Percentiles rank a stretch among this genome's conserved stretches.
Conservation (phyloP, 2,113 vertebrate species). For the Lophius piscatorius region DNA sequence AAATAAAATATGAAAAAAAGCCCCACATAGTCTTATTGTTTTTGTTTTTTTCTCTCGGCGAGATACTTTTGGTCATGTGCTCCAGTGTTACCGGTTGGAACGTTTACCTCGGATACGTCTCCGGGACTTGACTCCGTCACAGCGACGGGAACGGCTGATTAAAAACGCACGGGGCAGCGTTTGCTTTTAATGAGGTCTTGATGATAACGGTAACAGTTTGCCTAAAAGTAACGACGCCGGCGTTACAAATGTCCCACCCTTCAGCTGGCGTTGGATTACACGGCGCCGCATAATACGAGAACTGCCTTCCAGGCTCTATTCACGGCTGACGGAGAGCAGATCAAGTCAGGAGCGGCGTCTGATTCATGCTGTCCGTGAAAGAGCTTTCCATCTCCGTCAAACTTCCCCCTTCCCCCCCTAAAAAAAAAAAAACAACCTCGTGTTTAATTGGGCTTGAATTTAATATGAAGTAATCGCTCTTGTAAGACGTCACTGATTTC, state of each 20-base stretch:
- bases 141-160: constrained; percentile 23
- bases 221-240: constrained; percentile 37
- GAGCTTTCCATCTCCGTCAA: neutral
- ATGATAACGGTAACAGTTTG: constrained; percentile 43
- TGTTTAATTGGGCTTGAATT: no score
- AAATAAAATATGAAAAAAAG: no score
- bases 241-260: constrained; percentile 28
- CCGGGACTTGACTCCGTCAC: constrained; percentile 12
- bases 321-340: constrained; percentile 35
- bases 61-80: no score
- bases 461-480: no score
- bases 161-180: constrained; percentile 42
- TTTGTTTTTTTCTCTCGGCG: no score
- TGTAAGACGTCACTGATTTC: no score
- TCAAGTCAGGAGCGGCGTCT: constrained; percentile 30
- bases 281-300: constrained; percentile 37
- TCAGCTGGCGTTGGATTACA: constrained; percentile 42
- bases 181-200: constrained; percentile 35
- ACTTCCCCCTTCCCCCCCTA: no score
- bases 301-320: constrained; percentile 52
- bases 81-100: no score
- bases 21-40: no score
- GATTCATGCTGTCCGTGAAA: neutral
- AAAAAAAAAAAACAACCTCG: no score
- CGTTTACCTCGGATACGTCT: neutral